A percentile compares a stretch with the other conserved stretches of the same genome.
Conservation (phyloP, 2,888 invertebrate species). For the Coelinius sp. region DNA sequence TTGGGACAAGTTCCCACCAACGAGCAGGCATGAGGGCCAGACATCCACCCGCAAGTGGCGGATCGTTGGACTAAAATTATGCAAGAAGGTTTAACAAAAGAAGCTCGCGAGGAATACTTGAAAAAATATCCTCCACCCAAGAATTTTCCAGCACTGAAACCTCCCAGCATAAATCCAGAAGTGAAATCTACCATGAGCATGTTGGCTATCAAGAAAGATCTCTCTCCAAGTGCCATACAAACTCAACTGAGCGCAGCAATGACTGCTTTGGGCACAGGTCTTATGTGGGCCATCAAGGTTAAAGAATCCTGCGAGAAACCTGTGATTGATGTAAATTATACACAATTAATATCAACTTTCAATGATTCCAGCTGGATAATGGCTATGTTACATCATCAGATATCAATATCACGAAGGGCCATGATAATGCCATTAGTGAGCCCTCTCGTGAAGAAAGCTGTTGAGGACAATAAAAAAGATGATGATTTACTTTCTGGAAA, state of each 20-base stretch:
- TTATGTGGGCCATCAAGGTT: neutral
- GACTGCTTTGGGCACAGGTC: neutral
- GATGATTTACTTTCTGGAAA: neutral
- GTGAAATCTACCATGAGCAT: neutral
- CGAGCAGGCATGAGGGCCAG: neutral
- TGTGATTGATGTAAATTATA: neutral
- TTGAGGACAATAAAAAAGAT: neutral
- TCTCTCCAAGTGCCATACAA: neutral
- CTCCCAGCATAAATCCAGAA: neutral
- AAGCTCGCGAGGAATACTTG: neutral
- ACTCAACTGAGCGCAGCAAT: neutral
- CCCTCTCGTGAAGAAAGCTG: neutral
- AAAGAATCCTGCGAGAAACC: neutral
- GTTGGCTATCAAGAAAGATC: neutral
- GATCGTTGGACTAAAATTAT: neutral
- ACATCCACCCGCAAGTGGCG: neutral
- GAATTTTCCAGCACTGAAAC: neutral
- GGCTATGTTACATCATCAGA: neutral
- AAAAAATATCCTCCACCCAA: neutral
- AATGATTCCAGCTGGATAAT: neutral
- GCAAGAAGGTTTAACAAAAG: neutral
- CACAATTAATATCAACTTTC: neutral
- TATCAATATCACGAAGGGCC: neutral
- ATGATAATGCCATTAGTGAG: neutral
- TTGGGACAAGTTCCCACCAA: neutral